Conservation (phyloP, 2,888 invertebrate species). For the Muscina levida region DNA sequence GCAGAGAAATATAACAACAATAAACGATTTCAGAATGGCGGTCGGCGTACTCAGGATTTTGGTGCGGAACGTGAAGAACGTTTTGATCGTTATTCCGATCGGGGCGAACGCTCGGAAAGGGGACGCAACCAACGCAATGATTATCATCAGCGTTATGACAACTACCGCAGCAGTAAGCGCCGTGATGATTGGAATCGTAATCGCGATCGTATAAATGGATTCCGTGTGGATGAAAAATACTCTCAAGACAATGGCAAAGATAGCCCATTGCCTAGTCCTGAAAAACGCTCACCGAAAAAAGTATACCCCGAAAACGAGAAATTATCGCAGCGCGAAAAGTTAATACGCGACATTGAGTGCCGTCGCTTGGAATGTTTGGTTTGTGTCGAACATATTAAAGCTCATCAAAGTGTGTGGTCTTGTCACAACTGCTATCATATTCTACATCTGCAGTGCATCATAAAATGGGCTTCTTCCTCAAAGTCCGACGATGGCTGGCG, state of each 20-base stretch:
- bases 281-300: constrained; percentile 73
- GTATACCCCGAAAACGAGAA: constrained; percentile 75
- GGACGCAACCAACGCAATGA: constrained; percentile 70
- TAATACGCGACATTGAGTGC: constrained; percentile 90
- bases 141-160: constrained; percentile 77
- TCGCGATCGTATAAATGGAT: constrained; percentile 77
- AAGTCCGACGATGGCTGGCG: constrained; percentile 92
- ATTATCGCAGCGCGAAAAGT: constrained; percentile 89
- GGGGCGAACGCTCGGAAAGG: constrained; percentile 62
- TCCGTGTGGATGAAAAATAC: constrained; percentile 73
- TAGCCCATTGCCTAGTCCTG: constrained; percentile 75
- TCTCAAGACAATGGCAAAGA: constrained; percentile 76
- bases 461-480: constrained; percentile 94
- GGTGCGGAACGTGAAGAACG: constrained; percentile 62
- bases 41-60: constrained; percentile 49
- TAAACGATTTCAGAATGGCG: constrained; percentile 47
- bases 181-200: constrained; percentile 79
- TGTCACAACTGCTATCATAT: constrained; percentile 96
- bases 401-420: constrained; percentile 92
- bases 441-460: constrained; percentile 93
- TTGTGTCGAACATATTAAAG: constrained; percentile 93
- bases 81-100: constrained; percentile 57
- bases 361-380: constrained; percentile 95
- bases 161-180: constrained; percentile 76
- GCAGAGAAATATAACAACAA: constrained; percentile 43